A percentile compares a stretch with the other conserved stretches of the same genome.
Conservation (phyloP, 1,140 invertebrate genomes). For the Meloidogyne exigua region DNA sequence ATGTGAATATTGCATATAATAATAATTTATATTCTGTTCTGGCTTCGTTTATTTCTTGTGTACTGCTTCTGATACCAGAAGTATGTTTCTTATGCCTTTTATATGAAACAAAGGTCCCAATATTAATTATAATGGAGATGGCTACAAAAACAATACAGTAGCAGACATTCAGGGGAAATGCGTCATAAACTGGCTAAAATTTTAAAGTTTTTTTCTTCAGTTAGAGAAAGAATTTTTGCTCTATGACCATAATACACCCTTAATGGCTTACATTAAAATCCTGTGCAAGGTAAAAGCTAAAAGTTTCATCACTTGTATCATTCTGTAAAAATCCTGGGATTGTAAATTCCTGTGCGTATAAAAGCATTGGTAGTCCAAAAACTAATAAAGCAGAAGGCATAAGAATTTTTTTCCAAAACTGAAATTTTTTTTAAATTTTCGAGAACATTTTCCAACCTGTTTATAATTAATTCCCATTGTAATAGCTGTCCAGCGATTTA, state of each 20-base stretch:
- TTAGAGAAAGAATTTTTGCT: too few relatives aligned
- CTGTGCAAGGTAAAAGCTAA: background rate
- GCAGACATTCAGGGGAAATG: background rate
- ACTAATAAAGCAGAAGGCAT: background rate
- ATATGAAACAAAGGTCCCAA: background rate
- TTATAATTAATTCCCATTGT: background rate
- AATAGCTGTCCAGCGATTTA: constrained; percentile 20
- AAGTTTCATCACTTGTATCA: background rate
- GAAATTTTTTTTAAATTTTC: background rate
- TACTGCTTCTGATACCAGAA: background rate
- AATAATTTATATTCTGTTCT: constrained; percentile 1
- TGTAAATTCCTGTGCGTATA: background rate
- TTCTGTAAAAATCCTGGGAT: background rate
- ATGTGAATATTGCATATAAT: background rate
- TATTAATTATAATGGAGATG: background rate
- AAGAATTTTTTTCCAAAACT: constrained; percentile 3
- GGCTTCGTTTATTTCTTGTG: background rate
- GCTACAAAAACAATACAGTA: background rate
- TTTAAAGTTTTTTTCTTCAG: too few relatives aligned
- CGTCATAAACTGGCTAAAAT: background rate
- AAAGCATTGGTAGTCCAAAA: background rate
- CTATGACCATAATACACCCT: too few relatives aligned
- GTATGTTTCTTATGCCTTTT: background rate
- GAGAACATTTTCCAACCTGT: background rate
- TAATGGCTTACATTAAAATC: background rate